A percentile compares a stretch with the other conserved stretches of the same genome.
phyloP scores from a whole-genome alignment of 1,140 invertebrate genomes.

The Phortica variegata region DNA sequence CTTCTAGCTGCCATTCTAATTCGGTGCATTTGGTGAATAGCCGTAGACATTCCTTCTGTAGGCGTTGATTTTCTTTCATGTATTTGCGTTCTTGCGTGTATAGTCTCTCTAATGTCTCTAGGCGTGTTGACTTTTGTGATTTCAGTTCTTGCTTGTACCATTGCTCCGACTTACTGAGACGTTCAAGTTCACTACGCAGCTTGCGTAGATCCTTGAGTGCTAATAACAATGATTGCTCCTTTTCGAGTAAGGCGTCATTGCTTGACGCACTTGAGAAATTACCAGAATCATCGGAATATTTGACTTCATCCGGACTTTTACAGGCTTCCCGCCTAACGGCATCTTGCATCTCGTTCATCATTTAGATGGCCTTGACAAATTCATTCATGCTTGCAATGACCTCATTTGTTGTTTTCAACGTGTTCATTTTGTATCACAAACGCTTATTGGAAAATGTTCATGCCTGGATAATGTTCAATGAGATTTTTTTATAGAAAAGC shows the following conservation, averaged over 20 bases:
- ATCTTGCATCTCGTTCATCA: too few relatives aligned
- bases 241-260: too few relatives aligned
- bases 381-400: too few relatives aligned
- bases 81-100: slow-evolving; percentile 49
- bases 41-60: slow-evolving; percentile 39
- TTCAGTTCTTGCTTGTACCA: slow-evolving; percentile 51
- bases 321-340: too few relatives aligned
- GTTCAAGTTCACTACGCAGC: slow-evolving; percentile 43
- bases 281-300: slow-evolving; percentile 42
- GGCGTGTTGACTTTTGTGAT: slow-evolving; percentile 34
- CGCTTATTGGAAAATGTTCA: too few relatives aligned
- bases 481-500: too few relatives aligned
- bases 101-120: slow-evolving; percentile 45
- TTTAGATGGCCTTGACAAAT: too few relatives aligned
- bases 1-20: slow-evolving; percentile 22
- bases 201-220: slow-evolving; percentile 37
- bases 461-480: too few relatives aligned
- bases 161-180: slow-evolving; percentile 44
- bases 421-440: too few relatives aligned
- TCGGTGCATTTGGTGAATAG: slow-evolving; percentile 31
- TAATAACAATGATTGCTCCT: slow-evolving; percentile 23
- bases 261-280: too few relatives aligned
- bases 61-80: slow-evolving; percentile 42
- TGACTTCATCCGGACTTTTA: too few relatives aligned
- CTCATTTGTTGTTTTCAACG: too few relatives aligned